A percentile compares a stretch with the other conserved stretches of the same genome.
phyloP scores from a whole-genome alignment of 2,797 vertebrate species.

The Gymnothorax javanicus region DNA sequence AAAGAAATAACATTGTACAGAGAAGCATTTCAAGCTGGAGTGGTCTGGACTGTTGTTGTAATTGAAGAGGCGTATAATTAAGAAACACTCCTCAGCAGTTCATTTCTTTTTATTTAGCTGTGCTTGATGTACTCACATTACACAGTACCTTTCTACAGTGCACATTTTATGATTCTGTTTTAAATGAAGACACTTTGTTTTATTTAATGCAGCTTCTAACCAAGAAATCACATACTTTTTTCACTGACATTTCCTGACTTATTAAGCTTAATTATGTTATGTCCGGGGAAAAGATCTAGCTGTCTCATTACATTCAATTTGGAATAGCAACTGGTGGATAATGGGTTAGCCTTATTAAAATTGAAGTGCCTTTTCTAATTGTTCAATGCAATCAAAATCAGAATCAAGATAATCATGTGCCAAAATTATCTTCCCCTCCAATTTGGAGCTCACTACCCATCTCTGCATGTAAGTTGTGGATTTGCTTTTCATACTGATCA shows the following conservation, averaged over 20 bases:
- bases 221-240: not conserved
- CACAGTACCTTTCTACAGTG: not conserved
- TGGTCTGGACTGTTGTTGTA: not conserved
- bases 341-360: slow-evolving; percentile 9
- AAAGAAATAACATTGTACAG: not conserved
- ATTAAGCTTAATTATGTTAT: not conserved
- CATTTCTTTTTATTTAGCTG: not conserved
- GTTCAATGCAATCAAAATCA: not conserved
- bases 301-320: not conserved
- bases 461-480: not conserved
- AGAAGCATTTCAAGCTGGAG: not conserved
- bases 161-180: not conserved
- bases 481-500: not conserved
- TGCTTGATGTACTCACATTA: not conserved
- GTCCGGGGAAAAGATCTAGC: not conserved
- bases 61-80: not conserved
- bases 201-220: not conserved
- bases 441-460: not conserved
- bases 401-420: not conserved
- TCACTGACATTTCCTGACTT: not conserved
- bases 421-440: not conserved
- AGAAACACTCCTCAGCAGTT: not conserved
- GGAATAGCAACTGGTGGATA: not conserved
- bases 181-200: not conserved
- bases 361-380: not conserved